phyloP scores from a whole-genome alignment of 2,113 vertebrate species.

The Capreolus pygargus region DNA sequence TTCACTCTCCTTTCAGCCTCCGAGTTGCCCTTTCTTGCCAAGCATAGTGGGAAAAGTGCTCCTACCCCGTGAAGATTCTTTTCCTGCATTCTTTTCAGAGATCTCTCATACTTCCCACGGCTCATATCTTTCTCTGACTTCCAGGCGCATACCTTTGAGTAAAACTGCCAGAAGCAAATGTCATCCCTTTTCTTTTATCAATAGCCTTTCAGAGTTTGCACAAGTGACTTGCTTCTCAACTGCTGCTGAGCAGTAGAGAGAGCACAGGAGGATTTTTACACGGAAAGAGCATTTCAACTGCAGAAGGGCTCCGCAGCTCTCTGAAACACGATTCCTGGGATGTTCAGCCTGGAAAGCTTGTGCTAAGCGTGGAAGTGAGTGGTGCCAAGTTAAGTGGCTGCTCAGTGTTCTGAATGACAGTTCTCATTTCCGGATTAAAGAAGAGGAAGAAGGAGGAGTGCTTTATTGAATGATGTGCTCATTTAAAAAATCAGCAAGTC shows the following conservation, averaged over 20 bases:
- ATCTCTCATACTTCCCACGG: constrained; percentile 73
- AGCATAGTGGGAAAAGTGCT: constrained; percentile 30
- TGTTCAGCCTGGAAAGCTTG: background rate
- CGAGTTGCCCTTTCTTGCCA: constrained; percentile 58
- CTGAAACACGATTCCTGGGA: background rate
- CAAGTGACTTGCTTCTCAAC: constrained; percentile 70
- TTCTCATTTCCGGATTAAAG: background rate
- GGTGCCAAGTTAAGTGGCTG: background rate
- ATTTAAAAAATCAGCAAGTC: background rate
- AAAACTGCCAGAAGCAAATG: constrained; percentile 82
- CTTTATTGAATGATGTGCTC: background rate
- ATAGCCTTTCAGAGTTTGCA: constrained; percentile 77
- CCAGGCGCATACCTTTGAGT: constrained; percentile 79
- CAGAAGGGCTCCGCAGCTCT: constrained; percentile 52
- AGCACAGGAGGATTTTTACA: constrained; percentile 69
- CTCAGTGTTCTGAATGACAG: background rate
- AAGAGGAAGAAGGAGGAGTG: background rate
- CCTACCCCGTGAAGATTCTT: constrained; percentile 57
- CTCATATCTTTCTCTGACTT: constrained; percentile 78
- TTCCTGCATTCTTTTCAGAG: constrained; percentile 73
- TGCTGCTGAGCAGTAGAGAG: constrained; percentile 69
- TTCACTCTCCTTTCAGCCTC: constrained; percentile 61
- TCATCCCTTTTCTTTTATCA: constrained; percentile 82
- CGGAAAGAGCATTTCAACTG: constrained; percentile 74
- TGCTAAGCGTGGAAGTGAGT: constrained; percentile 42